These are phyloP conservation scores for Ophioninae sp. DNA, from an alignment of 2,888 invertebrate genomes.

Conservation along the genomic window DNA sequence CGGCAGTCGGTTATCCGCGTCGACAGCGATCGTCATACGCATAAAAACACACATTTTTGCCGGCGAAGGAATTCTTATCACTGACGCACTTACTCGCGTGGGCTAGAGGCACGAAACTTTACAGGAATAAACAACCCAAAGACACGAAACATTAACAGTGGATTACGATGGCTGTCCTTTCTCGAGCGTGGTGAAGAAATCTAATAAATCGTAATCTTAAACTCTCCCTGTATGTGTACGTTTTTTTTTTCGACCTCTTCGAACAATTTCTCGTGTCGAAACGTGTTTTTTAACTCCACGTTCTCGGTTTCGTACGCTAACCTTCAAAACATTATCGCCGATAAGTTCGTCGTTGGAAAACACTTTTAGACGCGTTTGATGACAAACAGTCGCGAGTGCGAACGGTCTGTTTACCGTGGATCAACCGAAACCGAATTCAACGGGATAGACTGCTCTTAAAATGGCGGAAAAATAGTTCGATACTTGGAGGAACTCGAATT, in stretches of 20 bases:
- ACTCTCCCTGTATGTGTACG: not conserved
- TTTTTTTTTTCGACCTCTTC: not conserved
- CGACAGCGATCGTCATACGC: conserved; percentile 2
- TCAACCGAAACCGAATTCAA: no score
- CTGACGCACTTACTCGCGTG: conserved; percentile 48
- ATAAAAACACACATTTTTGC: conserved; percentile 11
- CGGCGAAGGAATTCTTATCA: conserved; percentile 38
- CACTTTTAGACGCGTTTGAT: no score
- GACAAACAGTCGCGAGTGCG: no score
- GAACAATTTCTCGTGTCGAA: not conserved
- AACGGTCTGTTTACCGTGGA: no score
- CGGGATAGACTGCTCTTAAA: no score
- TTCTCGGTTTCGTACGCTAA: no score
- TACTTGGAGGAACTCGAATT: no score
- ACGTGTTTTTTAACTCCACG: no score
- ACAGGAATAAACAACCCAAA: not conserved
- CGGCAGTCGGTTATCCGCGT: conserved; percentile 2
- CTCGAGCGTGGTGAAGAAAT: not conserved
- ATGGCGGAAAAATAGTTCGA: no score
- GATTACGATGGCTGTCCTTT: not conserved
- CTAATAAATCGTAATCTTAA: not conserved
- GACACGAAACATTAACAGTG: not conserved
- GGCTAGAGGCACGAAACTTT: not conserved
- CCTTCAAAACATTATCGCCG: no score
- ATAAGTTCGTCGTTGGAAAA: no score